A percentile compares a stretch with the other conserved stretches of the same genome.
Evolutionary conservation across 2,797 vertebrate species (phyloP).

Genomic region (Carcharodon carcharias): DNA sequence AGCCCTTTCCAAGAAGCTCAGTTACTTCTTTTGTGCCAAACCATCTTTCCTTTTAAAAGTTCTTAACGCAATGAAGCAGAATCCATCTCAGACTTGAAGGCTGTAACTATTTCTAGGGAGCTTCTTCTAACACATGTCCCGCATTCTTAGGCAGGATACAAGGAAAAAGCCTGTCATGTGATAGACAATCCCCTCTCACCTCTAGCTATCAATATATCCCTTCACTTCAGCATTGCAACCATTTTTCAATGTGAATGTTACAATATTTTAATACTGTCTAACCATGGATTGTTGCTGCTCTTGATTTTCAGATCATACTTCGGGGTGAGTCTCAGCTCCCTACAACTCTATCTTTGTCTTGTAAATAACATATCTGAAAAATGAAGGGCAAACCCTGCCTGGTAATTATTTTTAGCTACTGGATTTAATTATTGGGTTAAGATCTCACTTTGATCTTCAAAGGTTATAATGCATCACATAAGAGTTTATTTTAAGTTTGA

Average conservation of each 20-base stretch:
- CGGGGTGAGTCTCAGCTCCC: not conserved
- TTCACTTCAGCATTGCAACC: not conserved
- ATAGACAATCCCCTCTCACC: not conserved
- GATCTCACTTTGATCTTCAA: constrained; percentile 19
- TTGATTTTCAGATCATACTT: not conserved
- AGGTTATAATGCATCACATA: not conserved
- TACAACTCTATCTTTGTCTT: not conserved
- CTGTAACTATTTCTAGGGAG: not conserved
- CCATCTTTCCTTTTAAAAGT: not conserved
- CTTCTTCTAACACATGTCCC: not conserved
- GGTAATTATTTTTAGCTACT: not conserved
- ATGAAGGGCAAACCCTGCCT: not conserved
- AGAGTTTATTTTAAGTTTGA: not conserved
- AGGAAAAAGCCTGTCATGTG: not conserved
- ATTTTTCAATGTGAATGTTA: not conserved
- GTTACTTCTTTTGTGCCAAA: not conserved
- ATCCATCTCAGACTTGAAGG: not conserved
- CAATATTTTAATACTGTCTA: not conserved
- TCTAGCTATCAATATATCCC: not conserved
- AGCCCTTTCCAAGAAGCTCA: not conserved
- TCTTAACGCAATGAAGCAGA: not conserved
- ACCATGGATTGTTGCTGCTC: not conserved
- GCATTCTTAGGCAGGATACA: not conserved
- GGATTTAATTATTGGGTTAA: not conserved
- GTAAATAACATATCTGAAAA: not conserved